Percentiles rank a stretch among this genome's conserved stretches.
Evolutionary conservation across 2,113 vertebrate genomes (phyloP).

Genomic region (Colossoma macropomum): DNA sequence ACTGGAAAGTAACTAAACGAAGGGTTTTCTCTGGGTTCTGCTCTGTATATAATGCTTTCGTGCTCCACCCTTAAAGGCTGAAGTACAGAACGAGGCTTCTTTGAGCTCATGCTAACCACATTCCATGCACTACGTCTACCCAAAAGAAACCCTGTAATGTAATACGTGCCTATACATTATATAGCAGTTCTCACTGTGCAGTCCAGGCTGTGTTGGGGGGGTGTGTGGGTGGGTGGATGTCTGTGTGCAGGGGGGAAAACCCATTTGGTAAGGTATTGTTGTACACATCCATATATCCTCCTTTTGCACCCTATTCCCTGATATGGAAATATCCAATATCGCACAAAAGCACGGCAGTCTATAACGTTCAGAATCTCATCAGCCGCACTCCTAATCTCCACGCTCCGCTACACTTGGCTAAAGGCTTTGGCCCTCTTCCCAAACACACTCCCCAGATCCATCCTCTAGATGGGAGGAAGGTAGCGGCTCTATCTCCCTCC

Average conservation of each 20-base stretch:
- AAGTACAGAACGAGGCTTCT: no score
- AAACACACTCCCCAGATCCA: constrained; percentile 14
- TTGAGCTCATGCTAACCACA: no score
- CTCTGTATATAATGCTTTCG: no score
- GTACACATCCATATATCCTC: background rate
- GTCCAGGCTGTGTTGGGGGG: background rate
- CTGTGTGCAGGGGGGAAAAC: background rate
- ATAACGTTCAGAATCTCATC: background rate
- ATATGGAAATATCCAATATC: background rate
- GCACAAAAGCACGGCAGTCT: background rate
- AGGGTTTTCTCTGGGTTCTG: no score
- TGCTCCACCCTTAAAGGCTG: no score
- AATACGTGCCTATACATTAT: background rate
- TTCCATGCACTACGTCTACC: no score
- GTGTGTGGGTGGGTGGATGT: background rate
- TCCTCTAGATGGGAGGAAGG: no score
- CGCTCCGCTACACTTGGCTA: background rate
- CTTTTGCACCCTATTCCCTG: background rate
- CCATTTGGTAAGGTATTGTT: background rate
- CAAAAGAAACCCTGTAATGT: background rate
- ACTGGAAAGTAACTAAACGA: no score
- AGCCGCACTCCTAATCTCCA: background rate
- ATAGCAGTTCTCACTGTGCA: background rate
- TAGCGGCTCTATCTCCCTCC: no score
- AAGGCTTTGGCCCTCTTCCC: background rate